Evolutionary conservation across 2,888 invertebrate genomes (phyloP), one percentile per base, ranked within the genome.

Genomic region (Drosophila kanekoi): DNA sequence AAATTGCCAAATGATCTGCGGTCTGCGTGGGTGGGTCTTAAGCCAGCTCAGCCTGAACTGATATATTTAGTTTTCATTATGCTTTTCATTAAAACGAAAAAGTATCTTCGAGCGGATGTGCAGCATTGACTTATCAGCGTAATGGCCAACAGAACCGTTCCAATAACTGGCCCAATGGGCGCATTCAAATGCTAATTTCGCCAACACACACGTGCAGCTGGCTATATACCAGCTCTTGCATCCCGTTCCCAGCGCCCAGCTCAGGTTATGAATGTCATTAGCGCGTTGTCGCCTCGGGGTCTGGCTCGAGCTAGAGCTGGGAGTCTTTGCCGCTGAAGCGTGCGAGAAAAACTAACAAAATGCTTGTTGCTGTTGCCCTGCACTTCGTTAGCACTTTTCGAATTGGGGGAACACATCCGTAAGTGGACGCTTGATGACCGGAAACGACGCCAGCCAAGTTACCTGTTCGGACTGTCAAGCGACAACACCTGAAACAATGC

Each of bases 371-470:
- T 71, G 49, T 18, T 49, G 52, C 52, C 47, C 73, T 75, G 59
- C 66, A 71, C 51, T 76, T 76, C 67, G 76, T 76, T 69, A 74
- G 54, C 62, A 52, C 56, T 60, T 70, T 63, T 37, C 13, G 66
- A 53, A 53, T 72, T 59, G 53, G 57, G 74, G 57, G 68, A 68
- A 66, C 49, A 79, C 69, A 82, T 82, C 77, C 86, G 83, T 73
- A 86, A 80, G 76, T 83, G 83, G 79, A 74, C 71, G 74, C 72
- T 81, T 87, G 88, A 89, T 89, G 88, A 71, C 88, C 88, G 88
- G 88, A 89, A 89, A 84, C 80, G 79, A 71, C 81, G 79, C 77
- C 73, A 78, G 82, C 68, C 58, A 62, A 70, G 66, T 71, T 79
- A 76, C 77, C 67, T 64, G 76, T 58, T 66, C 49, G 33, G 74